These are phyloP conservation scores for Artibeus jamaicensis DNA, from an alignment of 2,797 vertebrate genomes.

Conservation along the genomic window DNA sequence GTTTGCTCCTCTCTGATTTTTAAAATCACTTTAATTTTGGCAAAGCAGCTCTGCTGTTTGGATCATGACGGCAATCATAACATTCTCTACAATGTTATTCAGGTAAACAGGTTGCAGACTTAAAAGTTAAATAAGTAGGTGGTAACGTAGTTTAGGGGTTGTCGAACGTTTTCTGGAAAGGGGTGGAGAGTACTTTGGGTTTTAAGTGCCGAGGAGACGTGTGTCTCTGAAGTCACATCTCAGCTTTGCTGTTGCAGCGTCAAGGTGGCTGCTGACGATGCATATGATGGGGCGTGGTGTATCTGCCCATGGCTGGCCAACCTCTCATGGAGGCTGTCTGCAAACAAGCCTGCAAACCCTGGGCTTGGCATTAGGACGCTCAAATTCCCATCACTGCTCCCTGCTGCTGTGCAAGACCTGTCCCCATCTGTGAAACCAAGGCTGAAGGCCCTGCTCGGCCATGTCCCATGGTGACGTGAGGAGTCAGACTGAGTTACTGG, in stretches of 20 bases:
- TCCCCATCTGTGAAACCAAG: background rate
- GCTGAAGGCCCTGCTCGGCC: rapidly evolving
- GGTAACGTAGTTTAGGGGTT: background rate
- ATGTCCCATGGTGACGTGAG: rapidly evolving
- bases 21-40: background rate
- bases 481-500: background rate
- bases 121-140: background rate
- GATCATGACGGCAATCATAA: background rate
- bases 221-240: background rate
- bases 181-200: background rate
- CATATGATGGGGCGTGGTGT: rapidly evolving
- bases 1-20: background rate
- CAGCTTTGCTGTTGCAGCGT: background rate
- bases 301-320: rapidly evolving
- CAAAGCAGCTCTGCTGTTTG: background rate
- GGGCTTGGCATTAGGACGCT: background rate
- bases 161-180: background rate
- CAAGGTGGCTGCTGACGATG: rapidly evolving
- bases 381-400: background rate
- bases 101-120: background rate
- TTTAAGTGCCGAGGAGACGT: background rate
- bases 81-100: background rate
- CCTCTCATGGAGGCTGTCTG: background rate
- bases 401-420: background rate
- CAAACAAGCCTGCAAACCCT: background rate